Conservation (phyloP, 2,888 invertebrate genomes). For the Brachyopa scutellaris region DNA sequence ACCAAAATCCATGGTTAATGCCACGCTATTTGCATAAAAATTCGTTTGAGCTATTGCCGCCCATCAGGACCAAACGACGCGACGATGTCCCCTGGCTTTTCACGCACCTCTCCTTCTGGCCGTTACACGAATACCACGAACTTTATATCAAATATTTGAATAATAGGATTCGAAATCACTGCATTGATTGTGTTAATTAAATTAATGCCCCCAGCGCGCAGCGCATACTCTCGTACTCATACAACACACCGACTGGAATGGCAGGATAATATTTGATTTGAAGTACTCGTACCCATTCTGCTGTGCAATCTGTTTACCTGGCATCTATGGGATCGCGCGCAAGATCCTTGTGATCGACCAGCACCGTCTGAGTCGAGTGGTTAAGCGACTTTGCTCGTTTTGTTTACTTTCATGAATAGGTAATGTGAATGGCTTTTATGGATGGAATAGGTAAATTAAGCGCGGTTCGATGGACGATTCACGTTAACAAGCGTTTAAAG, state of each 20-base stretch:
- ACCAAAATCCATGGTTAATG: slow-evolving; percentile 65
- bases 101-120: not conserved
- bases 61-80: slow-evolving; percentile 43
- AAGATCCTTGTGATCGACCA: slow-evolving; percentile 66
- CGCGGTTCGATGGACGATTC: slow-evolving; percentile 73
- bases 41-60: slow-evolving; percentile 72
- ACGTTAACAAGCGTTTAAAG: slow-evolving; percentile 73
- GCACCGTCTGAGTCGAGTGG: slow-evolving; percentile 51
- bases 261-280: slow-evolving; percentile 73
- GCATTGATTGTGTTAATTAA: slow-evolving; percentile 73
- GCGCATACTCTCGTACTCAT: too few species aligned
- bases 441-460: slow-evolving; percentile 72
- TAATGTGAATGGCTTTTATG: slow-evolving; percentile 72
- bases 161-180: slow-evolving; percentile 67
- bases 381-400: slow-evolving; percentile 63
- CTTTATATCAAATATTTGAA: slow-evolving; percentile 74
- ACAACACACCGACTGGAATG: slow-evolving; percentile 34
- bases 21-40: slow-evolving; percentile 68
- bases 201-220: slow-evolving; percentile 59
- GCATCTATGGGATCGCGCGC: slow-evolving; percentile 7
- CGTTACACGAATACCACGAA: slow-evolving; percentile 54
- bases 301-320: slow-evolving; percentile 45
- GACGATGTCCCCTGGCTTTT: slow-evolving; percentile 26
- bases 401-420: slow-evolving; percentile 72
- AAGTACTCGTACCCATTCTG: slow-evolving; percentile 17